Evolutionary conservation across 2,888 invertebrate genomes (phyloP).

Genomic region (Cheilosia impressa): DNA sequence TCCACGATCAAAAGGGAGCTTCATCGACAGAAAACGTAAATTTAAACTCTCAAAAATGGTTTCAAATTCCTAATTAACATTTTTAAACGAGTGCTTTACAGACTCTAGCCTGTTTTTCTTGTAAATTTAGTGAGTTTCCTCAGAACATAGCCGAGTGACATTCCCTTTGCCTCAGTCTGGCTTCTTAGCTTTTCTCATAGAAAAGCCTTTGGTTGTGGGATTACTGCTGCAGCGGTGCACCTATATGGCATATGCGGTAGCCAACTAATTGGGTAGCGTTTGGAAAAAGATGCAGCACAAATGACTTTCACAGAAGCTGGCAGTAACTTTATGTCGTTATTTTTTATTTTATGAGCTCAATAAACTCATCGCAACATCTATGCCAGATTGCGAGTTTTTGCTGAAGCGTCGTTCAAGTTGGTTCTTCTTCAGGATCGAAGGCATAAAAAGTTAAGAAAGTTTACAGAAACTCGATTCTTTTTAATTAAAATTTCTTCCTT

Average conservation of each 20-base stretch:
- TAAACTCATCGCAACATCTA: conserved; percentile 25
- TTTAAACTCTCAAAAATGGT: conserved; percentile 26
- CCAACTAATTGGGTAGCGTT: conserved; percentile 11
- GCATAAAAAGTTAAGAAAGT: no score
- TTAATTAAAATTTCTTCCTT: no score
- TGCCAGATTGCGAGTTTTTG: background rate
- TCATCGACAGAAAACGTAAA: conserved; percentile 15
- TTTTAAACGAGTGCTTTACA: conserved; percentile 3
- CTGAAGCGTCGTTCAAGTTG: no score
- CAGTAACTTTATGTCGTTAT: conserved; percentile 25
- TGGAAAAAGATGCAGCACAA: background rate
- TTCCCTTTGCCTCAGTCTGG: no score
- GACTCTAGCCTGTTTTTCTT: no score
- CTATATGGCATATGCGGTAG: background rate
- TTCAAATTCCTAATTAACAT: conserved; percentile 52
- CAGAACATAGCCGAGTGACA: no score
- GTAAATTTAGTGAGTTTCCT: background rate
- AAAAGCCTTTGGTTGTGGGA: background rate
- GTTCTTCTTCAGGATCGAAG: no score
- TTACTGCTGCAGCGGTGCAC: background rate
- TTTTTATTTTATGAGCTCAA: conserved; percentile 24
- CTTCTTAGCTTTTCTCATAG: background rate
- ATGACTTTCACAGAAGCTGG: conserved; percentile 2
- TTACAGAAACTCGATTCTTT: no score
- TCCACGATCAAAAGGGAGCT: conserved; percentile 3